Evolutionary conservation across 2,797 vertebrate genomes (phyloP), one percentile per base, ranked within the genome.

Genomic region (Salmo trutta): DNA sequence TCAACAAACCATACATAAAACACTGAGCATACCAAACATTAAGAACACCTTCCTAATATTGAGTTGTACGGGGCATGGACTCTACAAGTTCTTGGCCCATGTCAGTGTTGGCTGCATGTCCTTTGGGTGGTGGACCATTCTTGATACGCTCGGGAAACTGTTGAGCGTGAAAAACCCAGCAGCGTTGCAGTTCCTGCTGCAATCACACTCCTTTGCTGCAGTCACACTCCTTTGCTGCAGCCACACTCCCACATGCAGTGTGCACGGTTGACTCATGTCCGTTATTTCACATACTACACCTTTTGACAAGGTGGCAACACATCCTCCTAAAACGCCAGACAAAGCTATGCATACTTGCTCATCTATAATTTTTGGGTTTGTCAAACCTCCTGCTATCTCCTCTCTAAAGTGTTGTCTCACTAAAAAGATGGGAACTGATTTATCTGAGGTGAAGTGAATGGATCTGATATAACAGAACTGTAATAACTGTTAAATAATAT

Each of bases 281-380:
- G 33, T 33, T 33, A 33, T 33, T 33, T 33, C 36, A 41, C 36
- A 8, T 8, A 56, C 24, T 41, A 19, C n/a, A 74, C 54, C 31
- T 21, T 74, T 67, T 69, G 70, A 81, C 27, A 56, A 56, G 62
- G 74, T 78, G 73, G 69, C 69, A 65, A 76, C 76, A 77, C 81
- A 83, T 84, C 78, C 77, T 69, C 78, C 79, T 70, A 3, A 53
- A 80, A 81, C 56, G 47, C 24, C 27, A 53, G 3, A 4, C 33
- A 33, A 33, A 33, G 33, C 33, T 33, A 33, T 33, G 33, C 33
- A 33, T 33, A 33, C 5, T 33, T 33, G 33, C 33, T 33, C 1
- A 33, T 33, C 33, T 33, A 33, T 33, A 5, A 5, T 33, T 33
- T 5, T 33, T 33, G 1, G 33, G 33, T 33, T 33, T 5, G 33